These are phyloP conservation scores for Oxyscelio sp. DNA, from an alignment of 2,888 invertebrate genomes.

Conservation along the genomic window DNA sequence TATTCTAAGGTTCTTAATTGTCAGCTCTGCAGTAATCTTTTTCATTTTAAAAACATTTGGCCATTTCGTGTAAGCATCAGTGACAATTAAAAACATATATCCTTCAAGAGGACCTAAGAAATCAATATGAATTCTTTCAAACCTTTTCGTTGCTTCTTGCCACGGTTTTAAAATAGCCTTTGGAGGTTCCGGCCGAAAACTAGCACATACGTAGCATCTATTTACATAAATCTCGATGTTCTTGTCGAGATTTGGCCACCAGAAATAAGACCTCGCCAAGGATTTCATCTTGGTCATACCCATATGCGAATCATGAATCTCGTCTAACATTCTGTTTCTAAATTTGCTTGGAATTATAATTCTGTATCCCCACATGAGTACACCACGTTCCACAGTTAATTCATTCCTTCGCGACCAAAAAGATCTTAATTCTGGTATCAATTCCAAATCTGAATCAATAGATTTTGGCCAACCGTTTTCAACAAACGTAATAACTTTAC, in stretches of 20 bases:
- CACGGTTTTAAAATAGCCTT: too few relatives aligned
- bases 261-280: slow-evolving; percentile 76
- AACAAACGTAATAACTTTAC: slow-evolving; percentile 32
- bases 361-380: slow-evolving; percentile 77
- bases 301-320: slow-evolving; percentile 75
- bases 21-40: too few relatives aligned
- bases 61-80: too few relatives aligned
- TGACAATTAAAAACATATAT: too few relatives aligned
- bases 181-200: background rate
- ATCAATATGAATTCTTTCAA: too few relatives aligned
- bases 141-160: slow-evolving; percentile 61
- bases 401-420: slow-evolving; percentile 6
- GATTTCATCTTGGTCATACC: slow-evolving; percentile 78
- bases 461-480: slow-evolving; percentile 30
- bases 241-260: slow-evolving; percentile 76
- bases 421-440: slow-evolving; percentile 9
- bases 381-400: slow-evolving; percentile 9
- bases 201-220: background rate
- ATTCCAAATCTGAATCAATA: background rate
- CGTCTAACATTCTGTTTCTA: slow-evolving; percentile 61
- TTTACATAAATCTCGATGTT: background rate
- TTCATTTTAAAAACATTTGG: too few relatives aligned
- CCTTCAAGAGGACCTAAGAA: too few relatives aligned
- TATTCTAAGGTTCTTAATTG: too few relatives aligned
- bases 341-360: slow-evolving; percentile 77